A percentile compares a stretch with the other conserved stretches of the same genome.
Conservation (phyloP, 2,888 invertebrate species). For the Eulithis prunata region DNA sequence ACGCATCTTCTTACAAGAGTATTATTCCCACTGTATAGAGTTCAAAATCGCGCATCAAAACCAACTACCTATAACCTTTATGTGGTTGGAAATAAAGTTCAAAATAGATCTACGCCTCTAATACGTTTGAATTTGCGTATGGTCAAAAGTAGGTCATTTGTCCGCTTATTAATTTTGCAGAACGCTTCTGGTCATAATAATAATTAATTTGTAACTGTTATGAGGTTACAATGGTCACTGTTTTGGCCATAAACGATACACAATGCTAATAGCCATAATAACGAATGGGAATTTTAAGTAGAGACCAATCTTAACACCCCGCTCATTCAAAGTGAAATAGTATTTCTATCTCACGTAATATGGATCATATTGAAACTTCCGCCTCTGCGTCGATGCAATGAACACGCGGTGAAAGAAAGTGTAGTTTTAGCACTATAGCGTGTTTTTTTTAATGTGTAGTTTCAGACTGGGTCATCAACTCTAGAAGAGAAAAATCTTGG, state of each 20-base stretch:
- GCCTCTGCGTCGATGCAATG: too few relatives aligned
- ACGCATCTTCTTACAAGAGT: slow-evolving; percentile 23
- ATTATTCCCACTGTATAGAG: slow-evolving; percentile 13
- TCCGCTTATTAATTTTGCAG: slow-evolving; percentile 41
- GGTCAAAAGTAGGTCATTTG: slow-evolving; percentile 40
- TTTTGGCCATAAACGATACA: slow-evolving; percentile 7
- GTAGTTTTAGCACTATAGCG: too few relatives aligned
- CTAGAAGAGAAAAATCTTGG: too few relatives aligned
- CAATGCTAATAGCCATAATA: background rate
- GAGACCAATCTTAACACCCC: too few relatives aligned
- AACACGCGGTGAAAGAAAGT: too few relatives aligned
- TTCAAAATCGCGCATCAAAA: slow-evolving; percentile 9
- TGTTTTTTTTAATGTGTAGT: too few relatives aligned
- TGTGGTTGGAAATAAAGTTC: slow-evolving; percentile 11
- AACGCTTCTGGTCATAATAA: slow-evolving; percentile 29
- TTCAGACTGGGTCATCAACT: too few relatives aligned
- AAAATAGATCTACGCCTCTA: slow-evolving; percentile 7
- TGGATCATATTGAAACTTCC: too few relatives aligned
- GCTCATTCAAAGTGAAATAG: too few relatives aligned
- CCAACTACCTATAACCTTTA: background rate
- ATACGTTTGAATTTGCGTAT: slow-evolving; percentile 24
- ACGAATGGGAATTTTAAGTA: too few relatives aligned
- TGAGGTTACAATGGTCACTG: slow-evolving; percentile 18
- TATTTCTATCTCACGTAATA: too few relatives aligned
- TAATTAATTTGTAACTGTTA: slow-evolving; percentile 37